A percentile compares a stretch with the other conserved stretches of the same genome.
phyloP scores from a whole-genome alignment of 2,113 vertebrate species.

The Microtus montanus region DNA sequence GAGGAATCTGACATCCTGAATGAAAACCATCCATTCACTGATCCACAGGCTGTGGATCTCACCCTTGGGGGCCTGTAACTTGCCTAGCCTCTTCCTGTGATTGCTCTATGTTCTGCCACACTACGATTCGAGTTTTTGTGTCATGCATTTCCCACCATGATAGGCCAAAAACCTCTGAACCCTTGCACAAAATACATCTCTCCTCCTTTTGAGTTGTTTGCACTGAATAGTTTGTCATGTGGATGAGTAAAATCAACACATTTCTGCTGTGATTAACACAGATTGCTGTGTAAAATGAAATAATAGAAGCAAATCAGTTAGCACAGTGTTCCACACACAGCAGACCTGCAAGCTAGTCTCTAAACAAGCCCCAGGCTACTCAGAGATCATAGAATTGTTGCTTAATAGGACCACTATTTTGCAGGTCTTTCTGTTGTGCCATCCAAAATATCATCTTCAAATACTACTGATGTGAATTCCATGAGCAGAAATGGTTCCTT shows the following conservation, averaged over 20 bases:
- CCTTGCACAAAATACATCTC: not conserved
- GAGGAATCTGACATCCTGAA: not conserved
- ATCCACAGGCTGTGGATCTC: too few species aligned
- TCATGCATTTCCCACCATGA: too few species aligned
- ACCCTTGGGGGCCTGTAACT: not conserved
- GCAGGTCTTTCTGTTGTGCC: not conserved
- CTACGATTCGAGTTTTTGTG: not conserved
- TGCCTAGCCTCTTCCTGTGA: not conserved
- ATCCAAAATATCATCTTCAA: not conserved
- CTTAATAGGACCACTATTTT: not conserved
- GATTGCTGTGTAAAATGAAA: not conserved
- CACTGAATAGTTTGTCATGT: not conserved
- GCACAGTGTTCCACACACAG: not conserved
- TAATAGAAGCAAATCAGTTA: not conserved
- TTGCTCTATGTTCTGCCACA: not conserved
- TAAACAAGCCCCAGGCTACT: not conserved
- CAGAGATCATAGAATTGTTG: not conserved
- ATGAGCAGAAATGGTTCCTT: slow-evolving; percentile 2
- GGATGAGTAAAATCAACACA: not conserved
- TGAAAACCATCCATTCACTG: not conserved
- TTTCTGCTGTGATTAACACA: not conserved
- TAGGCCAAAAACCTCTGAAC: not conserved
- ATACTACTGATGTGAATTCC: not conserved
- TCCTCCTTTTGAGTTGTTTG: not conserved
- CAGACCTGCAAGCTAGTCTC: not conserved